Base-by-base conservation (phyloP, 1,140 invertebrate genomes). In the Bombus impatiens region DNA sequence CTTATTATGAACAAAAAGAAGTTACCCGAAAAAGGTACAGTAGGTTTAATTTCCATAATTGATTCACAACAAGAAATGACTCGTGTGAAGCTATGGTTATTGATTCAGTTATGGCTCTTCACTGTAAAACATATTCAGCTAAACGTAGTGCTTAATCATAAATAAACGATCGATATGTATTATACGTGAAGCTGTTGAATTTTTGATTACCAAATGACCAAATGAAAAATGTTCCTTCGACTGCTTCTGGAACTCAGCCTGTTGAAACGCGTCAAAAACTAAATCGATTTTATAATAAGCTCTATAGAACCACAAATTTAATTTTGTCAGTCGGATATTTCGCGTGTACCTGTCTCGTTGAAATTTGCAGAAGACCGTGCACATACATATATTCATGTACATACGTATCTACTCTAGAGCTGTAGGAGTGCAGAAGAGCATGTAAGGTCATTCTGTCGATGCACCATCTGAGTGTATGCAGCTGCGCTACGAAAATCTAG, bases 401-500 rank as follows among this genome's bases (percentile, higher is more conserved):
- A 1, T 44, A n/a, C 42, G n/a, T 74, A 22, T 10, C 28, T 32
- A 75, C 65, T 87, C 40, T 72, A 72, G 28, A 81, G 44, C n/a
- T 74, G 42, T 74, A 47, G 42, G 18, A 44, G 72, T 44, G 47
- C 32, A 76, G 44, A 86, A 57, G 70, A 59, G 70, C 75, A 71
- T 59, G 59, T 68, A 59, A 28, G 53, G 40, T 78, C 70, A 67
- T 42, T 44, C 53, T 40, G 59, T 68, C 37, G 78, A 86, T 44
- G 70, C 47, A 32, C 35, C 44, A 28, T 78, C 44, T 47, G 86
- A 80, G 42, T 44, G 37, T 71, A 71, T 71, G 65, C 83, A 72
- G 72, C 42, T 74, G 86, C 83, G 70, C 76, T 86, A 81, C 65
- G 71, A 76, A 62, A 83, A 87, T 87, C 84, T 87, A 76, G 86